phyloP scores from a whole-genome alignment of 2,113 vertebrate genomes.

The Cariama cristata region DNA sequence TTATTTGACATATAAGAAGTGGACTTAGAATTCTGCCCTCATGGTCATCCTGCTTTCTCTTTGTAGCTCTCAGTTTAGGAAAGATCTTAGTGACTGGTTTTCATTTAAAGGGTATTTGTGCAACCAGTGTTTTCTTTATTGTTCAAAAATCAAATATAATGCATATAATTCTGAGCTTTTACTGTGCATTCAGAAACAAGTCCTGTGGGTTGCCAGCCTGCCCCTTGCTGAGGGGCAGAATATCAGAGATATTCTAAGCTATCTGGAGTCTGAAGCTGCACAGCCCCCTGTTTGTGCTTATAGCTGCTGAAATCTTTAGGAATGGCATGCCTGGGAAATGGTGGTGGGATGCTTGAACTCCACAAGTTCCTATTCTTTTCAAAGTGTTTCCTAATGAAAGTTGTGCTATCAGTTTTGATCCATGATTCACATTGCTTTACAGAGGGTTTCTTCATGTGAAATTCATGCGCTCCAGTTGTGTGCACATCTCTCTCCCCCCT shows the following conservation, averaged over 20 bases:
- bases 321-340: background rate
- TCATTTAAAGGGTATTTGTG: slow-evolving; percentile 11
- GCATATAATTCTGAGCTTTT: background rate
- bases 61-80: background rate
- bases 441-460: slow-evolving; percentile 3
- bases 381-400: background rate
- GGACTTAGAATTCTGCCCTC: background rate
- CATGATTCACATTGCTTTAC: slow-evolving; percentile 8
- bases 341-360: background rate
- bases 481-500: background rate
- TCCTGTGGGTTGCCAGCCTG: background rate
- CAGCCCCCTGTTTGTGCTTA: background rate
- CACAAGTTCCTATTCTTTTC: slow-evolving; percentile 5
- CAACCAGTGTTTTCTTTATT: background rate
- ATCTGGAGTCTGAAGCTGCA: background rate
- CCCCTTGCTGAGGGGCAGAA: background rate
- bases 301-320: background rate
- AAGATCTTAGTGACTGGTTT: background rate
- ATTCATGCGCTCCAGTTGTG: slow-evolving; percentile 11
- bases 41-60: background rate
- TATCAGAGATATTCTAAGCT: background rate
- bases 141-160: background rate
- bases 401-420: background rate
- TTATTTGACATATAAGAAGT: background rate
- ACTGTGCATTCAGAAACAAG: background rate